phyloP scores from a whole-genome alignment of 2,888 invertebrate genomes.

The Epinotia demarniana region DNA sequence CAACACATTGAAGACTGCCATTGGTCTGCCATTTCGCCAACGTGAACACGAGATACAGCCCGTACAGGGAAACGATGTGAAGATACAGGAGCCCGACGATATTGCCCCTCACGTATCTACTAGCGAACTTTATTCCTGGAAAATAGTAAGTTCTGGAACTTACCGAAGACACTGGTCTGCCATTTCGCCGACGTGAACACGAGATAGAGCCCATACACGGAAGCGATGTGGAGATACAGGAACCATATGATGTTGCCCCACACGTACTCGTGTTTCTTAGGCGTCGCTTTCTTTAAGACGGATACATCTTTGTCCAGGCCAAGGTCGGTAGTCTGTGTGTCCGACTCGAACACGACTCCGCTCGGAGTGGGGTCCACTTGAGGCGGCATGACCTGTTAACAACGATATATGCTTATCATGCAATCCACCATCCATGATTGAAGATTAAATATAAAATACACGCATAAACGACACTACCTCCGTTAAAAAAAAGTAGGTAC shows the following conservation, averaged over 20 bases:
- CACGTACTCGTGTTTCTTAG: slow-evolving; percentile 84
- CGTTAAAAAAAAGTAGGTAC: no score
- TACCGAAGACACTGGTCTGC: slow-evolving; percentile 87
- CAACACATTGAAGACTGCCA: no score
- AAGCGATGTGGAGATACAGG: slow-evolving; percentile 86
- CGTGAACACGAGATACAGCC: slow-evolving; percentile 86
- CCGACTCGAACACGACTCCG: slow-evolving; percentile 87
- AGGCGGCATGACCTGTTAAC: slow-evolving; percentile 81
- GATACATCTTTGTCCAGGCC: slow-evolving; percentile 85
- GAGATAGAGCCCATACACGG: slow-evolving; percentile 87
- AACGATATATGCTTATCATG: background rate
- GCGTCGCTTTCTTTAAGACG: slow-evolving; percentile 79
- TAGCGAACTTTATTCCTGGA: slow-evolving; percentile 56
- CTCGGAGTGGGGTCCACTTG: slow-evolving; percentile 79
- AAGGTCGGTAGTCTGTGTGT: slow-evolving; percentile 86
- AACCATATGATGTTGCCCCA: slow-evolving; percentile 91
- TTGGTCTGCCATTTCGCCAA: slow-evolving; percentile 87
- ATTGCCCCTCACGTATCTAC: slow-evolving; percentile 90
- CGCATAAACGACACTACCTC: background rate
- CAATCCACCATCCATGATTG: no score
- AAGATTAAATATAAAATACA: background rate
- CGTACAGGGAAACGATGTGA: slow-evolving; percentile 87
- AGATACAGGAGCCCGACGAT: slow-evolving; percentile 85
- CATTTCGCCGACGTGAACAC: slow-evolving; percentile 87
- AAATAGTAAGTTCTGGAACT: slow-evolving; percentile 55